phyloP scores from a whole-genome alignment of 2,113 vertebrate species.

The Forbesichthys papilliferus region DNA sequence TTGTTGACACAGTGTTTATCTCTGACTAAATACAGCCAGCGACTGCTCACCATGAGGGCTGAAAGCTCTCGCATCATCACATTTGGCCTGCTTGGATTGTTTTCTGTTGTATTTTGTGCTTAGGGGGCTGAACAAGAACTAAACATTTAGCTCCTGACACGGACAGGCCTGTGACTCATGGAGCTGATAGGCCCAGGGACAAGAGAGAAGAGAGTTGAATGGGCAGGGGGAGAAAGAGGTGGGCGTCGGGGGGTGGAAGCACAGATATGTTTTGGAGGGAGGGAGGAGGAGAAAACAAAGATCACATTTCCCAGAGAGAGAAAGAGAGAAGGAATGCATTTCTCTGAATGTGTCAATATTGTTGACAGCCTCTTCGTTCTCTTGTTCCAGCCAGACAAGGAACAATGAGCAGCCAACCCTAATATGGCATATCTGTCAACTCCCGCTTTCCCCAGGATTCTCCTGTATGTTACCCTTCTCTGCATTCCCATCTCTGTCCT shows the following conservation, averaged over 20 bases:
- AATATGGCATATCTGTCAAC: background rate
- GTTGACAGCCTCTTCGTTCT: slow-evolving; percentile 53
- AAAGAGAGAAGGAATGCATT: slow-evolving; percentile 54
- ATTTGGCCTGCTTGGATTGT: slow-evolving; percentile 48
- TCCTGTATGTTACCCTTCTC: background rate
- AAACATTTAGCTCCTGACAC: slow-evolving; percentile 64
- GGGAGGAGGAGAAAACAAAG: slow-evolving; percentile 55
- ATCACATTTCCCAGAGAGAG: slow-evolving; percentile 57
- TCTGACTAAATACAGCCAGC: slow-evolving; percentile 59
- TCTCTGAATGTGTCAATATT: slow-evolving; percentile 62
- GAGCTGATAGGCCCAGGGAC: slow-evolving; percentile 61
- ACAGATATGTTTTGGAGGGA: slow-evolving; percentile 49
- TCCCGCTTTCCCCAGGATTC: too few species aligned
- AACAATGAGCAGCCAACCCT: slow-evolving; percentile 49
- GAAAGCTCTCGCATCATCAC: slow-evolving; percentile 64
- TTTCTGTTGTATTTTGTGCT: slow-evolving; percentile 24
- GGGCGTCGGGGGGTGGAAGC: background rate
- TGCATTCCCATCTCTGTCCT: too few species aligned
- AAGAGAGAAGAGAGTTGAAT: slow-evolving; percentile 23
- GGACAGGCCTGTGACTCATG: slow-evolving; percentile 66
- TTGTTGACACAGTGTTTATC: slow-evolving; percentile 63
- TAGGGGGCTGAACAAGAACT: slow-evolving; percentile 48
- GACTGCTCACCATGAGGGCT: slow-evolving; percentile 53
- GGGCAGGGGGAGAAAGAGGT: background rate
- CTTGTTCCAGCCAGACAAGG: slow-evolving; percentile 38